Percentiles rank a stretch among this genome's conserved stretches.
phyloP scores from a whole-genome alignment of 2,113 vertebrate species.

The Bubo bubo region DNA sequence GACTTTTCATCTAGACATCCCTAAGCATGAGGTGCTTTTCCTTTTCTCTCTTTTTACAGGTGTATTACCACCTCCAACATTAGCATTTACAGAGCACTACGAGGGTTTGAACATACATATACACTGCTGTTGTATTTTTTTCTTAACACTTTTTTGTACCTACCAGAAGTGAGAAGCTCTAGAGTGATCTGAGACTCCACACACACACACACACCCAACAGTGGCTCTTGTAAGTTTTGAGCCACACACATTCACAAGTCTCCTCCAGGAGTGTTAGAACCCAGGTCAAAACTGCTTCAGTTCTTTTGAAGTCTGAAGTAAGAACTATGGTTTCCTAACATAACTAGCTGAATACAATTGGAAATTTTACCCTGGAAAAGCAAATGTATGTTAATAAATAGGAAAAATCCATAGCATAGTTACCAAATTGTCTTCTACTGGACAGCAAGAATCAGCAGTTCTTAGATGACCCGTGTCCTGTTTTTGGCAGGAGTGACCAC shows the following conservation, averaged over 20 bases:
- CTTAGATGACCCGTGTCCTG: fast-evolving
- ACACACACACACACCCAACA: too few species aligned
- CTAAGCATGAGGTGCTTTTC: neutral
- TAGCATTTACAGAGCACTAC: neutral
- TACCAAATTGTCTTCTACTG: neutral
- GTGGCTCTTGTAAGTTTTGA: neutral
- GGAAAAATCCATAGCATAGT: neutral
- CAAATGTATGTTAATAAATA: neutral
- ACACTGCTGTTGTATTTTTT: neutral
- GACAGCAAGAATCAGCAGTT: neutral
- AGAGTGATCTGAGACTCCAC: neutral
- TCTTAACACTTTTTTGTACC: neutral
- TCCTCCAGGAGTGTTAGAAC: neutral
- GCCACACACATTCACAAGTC: neutral
- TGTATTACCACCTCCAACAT: neutral
- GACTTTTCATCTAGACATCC: neutral
- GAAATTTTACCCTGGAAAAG: neutral
- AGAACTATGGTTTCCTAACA: neutral
- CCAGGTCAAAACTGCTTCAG: neutral
- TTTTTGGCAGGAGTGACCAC: neutral
- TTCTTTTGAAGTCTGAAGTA: neutral
- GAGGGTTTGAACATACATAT: neutral
- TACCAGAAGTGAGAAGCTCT: neutral
- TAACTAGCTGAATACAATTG: neutral
- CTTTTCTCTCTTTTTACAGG: neutral